These are phyloP conservation scores for Tetrax tetrax DNA, from an alignment of 2,113 vertebrate species.

Conservation along the genomic window DNA sequence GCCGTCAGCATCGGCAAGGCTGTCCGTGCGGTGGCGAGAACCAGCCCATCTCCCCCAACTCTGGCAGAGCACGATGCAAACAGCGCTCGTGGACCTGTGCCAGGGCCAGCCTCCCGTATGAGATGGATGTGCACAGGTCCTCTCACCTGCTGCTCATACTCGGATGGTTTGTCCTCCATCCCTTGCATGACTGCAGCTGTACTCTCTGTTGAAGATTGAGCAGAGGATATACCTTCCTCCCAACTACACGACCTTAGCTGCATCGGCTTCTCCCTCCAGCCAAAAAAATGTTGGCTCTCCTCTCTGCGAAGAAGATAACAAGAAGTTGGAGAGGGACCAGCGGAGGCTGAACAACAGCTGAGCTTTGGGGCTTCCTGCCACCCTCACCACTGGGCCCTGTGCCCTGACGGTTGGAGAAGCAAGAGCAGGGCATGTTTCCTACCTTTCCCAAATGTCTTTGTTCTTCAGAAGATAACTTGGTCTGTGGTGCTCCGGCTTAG, in stretches of 20 bases:
- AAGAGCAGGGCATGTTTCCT: neutral
- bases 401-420: fast-evolving
- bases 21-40: fast-evolving
- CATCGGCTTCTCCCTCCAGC: neutral
- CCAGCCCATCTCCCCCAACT: neutral
- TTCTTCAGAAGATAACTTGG: neutral
- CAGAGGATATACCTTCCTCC: neutral
- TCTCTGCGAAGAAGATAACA: neutral
- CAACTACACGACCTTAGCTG: fast-evolving
- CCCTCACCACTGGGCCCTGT: fast-evolving
- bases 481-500: neutral
- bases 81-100: fast-evolving
- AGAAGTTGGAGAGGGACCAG: neutral
- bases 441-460: neutral
- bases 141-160: neutral
- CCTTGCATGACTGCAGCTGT: fast-evolving
- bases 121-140: fast-evolving
- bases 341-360: neutral
- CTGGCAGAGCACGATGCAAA: fast-evolving
- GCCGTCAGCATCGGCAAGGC: fast-evolving
- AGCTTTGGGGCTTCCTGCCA: neutral
- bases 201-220: neutral
- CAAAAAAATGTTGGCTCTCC: neutral
- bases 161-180: neutral
- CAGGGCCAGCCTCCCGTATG: too few species aligned